Percentiles rank a stretch among this genome's conserved stretches.
phyloP scores from a whole-genome alignment of 2,888 invertebrate genomes.

The Hipparchia semele region DNA sequence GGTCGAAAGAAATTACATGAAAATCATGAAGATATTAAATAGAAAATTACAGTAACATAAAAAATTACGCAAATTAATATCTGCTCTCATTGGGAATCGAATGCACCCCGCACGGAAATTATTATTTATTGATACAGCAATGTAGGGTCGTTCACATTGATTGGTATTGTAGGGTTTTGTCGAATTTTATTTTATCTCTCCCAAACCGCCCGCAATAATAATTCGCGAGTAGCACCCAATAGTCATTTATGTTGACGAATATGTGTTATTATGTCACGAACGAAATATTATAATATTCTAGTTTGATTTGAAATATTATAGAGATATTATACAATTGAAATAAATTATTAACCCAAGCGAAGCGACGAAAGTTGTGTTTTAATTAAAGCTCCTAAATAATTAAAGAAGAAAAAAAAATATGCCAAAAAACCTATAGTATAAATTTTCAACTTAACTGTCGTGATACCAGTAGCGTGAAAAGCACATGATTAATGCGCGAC shows the following conservation, averaged over 20 bases:
- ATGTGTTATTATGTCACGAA: neutral
- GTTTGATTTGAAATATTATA: no score
- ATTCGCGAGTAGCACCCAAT: conserved; percentile 56
- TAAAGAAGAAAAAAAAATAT: no score
- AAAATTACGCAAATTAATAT: conserved; percentile 10
- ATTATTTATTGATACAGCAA: conserved; percentile 3
- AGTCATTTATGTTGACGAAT: conserved; percentile 16
- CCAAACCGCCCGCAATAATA: conserved; percentile 61
- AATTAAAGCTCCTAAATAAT: no score
- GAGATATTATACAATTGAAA: no score
- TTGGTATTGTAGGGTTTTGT: conserved; percentile 5
- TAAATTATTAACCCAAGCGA: no score
- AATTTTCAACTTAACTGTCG: no score
- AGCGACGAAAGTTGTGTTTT: no score
- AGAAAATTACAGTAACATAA: neutral
- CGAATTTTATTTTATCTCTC: conserved; percentile 69
- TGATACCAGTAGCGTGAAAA: no score
- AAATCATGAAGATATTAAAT: neutral
- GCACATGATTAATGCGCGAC: no score
- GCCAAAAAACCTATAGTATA: no score
- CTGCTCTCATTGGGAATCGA: neutral
- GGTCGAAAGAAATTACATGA: no score
- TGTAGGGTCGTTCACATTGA: conserved; percentile 7
- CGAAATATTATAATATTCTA: neutral
- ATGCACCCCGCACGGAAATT: neutral